Conservation (phyloP, 2,113 vertebrate species). For the Hippocampus guttulatus region DNA sequence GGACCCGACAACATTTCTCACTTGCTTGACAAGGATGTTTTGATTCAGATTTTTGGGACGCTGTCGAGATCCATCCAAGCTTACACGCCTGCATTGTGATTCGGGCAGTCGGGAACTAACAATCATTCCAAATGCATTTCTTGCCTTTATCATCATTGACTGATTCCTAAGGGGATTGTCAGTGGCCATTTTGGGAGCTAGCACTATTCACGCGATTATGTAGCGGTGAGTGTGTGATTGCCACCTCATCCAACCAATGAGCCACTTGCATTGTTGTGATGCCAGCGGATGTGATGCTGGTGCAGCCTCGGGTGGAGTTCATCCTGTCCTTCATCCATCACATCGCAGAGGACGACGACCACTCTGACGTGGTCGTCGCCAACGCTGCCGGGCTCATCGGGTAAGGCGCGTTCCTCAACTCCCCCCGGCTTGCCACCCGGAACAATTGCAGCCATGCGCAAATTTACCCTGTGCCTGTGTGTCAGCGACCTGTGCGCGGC, state of each 20-base stretch:
- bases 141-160: too few species aligned
- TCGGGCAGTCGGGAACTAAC: too few species aligned
- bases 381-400: conserved; percentile 92
- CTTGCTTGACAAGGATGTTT: not conserved
- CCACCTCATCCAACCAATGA: not conserved
- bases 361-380: conserved; percentile 91
- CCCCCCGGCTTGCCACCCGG: not conserved
- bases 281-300: conserved; percentile 93
- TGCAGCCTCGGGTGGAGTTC: conserved; percentile 96
- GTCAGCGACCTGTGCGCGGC: conserved; percentile 91
- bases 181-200: too few species aligned
- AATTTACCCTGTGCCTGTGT: not conserved
- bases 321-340: conserved; percentile 98
- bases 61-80: too few species aligned
- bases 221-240: not conserved
- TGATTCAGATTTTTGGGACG: too few species aligned
- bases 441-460: not conserved
- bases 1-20: conserved; percentile 43
- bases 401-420: conserved; percentile 53
- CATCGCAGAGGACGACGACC: conserved; percentile 95
- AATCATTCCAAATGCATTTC: too few species aligned
- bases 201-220: too few species aligned
- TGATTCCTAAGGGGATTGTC: too few species aligned
- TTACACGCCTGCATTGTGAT: too few species aligned
- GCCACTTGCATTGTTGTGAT: not conserved